A percentile compares a stretch with the other conserved stretches of the same genome.
phyloP scores from a whole-genome alignment of 2,888 invertebrate species.

The Nasonovia ribisnigri region DNA sequence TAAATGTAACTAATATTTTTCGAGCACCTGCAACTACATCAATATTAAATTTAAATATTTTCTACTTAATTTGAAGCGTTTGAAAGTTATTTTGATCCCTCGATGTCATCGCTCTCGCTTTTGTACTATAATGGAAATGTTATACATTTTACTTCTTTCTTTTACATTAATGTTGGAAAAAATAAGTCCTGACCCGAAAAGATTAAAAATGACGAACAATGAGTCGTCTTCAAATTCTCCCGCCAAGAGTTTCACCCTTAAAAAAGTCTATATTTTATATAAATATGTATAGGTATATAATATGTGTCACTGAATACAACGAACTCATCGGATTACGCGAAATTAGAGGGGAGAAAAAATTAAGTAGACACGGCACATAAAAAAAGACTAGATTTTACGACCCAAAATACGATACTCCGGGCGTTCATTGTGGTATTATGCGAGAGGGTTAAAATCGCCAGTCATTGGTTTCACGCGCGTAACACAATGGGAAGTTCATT shows the following conservation, averaged over 20 bases:
- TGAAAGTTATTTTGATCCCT: background rate
- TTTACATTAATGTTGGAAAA: background rate
- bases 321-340: conserved; percentile 57
- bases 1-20: background rate
- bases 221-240: conserved; percentile 35
- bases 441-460: conserved; percentile 59
- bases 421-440: conserved; percentile 45
- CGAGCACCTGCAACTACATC: background rate
- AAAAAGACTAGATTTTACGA: conserved; percentile 45
- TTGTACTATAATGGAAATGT: background rate
- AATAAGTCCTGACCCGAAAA: conserved; percentile 53
- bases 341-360: conserved; percentile 55
- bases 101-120: background rate
- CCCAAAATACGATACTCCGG: conserved; percentile 50
- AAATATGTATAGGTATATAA: background rate
- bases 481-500: conserved; percentile 46
- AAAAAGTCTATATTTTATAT: background rate
- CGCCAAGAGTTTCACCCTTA: conserved; percentile 27
- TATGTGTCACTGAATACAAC: conserved; percentile 31
- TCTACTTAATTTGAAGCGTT: background rate
- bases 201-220: conserved; percentile 57
- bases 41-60: background rate
- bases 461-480: conserved; percentile 46
- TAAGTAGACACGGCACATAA: conserved; percentile 30
- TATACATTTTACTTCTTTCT: background rate